Conservation (phyloP, 2,113 vertebrate species). For the Baryphthengus martii region DNA sequence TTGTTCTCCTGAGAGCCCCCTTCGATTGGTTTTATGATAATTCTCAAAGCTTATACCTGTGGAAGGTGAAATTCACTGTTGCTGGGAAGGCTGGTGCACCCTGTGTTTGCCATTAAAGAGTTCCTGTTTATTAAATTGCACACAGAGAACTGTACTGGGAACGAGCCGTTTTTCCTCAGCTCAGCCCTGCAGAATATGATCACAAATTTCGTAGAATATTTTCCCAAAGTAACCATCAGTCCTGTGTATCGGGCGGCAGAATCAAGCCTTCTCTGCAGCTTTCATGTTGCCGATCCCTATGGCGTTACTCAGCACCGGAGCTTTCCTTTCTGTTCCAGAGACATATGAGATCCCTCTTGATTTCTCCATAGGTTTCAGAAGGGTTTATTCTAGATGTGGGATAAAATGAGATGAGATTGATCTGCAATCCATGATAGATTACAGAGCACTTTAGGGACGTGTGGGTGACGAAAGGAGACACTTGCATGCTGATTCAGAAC, state of each 20-base stretch:
- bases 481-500: not conserved
- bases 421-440: not conserved
- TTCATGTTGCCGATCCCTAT: not conserved
- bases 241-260: not conserved
- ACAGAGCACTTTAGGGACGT: not conserved
- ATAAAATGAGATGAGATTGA: not conserved
- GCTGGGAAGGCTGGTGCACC: not conserved
- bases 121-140: not conserved
- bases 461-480: not conserved
- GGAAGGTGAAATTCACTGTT: not conserved
- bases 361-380: not conserved
- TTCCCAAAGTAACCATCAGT: not conserved
- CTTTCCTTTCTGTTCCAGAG: not conserved
- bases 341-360: not conserved
- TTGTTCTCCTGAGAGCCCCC: conserved; percentile 6
- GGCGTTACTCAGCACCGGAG: not conserved
- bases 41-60: not conserved
- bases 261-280: not conserved
- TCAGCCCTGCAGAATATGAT: not conserved
- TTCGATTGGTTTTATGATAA: not conserved
- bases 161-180: not conserved
- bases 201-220: not conserved
- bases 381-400: not conserved
- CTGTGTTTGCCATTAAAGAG: not conserved
- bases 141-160: not conserved